A percentile compares a stretch with the other conserved stretches of the same genome.
These are phyloP conservation scores for Alsophila aescularia DNA, from an alignment of 2,888 invertebrate species.

Conservation along the genomic window DNA sequence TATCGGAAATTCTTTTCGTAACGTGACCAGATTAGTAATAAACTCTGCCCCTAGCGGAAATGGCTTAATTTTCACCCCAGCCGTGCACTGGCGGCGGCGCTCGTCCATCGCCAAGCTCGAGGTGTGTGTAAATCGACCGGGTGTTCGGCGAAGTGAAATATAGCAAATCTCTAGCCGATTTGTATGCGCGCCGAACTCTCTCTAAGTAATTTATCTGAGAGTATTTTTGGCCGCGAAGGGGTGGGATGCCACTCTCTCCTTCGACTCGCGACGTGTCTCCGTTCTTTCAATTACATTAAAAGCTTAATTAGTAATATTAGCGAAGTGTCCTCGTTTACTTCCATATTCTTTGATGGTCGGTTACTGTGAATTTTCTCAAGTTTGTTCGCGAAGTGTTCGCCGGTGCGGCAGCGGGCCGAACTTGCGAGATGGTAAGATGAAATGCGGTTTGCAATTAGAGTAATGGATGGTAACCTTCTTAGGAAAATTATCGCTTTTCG, in stretches of 20 bases:
- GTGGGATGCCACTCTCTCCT: constrained; percentile 57
- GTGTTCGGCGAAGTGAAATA: constrained; percentile 72
- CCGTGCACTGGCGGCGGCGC: constrained; percentile 48
- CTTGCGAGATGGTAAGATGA: constrained; percentile 79
- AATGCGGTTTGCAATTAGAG: constrained; percentile 82
- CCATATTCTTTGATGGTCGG: constrained; percentile 74
- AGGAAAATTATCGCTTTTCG: constrained; percentile 75
- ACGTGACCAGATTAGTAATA: constrained; percentile 75
- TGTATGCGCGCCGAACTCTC: constrained; percentile 74
- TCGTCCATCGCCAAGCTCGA: constrained; percentile 55
- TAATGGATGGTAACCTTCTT: constrained; percentile 79
- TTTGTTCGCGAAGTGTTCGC: constrained; percentile 71
- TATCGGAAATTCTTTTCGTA: constrained; percentile 76
- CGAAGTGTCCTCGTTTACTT: constrained; percentile 73
- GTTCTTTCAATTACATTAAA: constrained; percentile 82
- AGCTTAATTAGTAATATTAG: constrained; percentile 83
- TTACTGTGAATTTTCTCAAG: constrained; percentile 72
- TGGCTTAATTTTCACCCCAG: constrained; percentile 72
- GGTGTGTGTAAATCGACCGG: constrained; percentile 74
- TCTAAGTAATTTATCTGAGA: constrained; percentile 79
- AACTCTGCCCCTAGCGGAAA: constrained; percentile 69
- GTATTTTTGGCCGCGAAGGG: constrained; percentile 75
- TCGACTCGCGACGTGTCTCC: constrained; percentile 73
- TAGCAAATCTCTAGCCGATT: constrained; percentile 73
- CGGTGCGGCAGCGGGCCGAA: constrained; percentile 64